Evolutionary conservation across 2,113 vertebrate species (phyloP).

Genomic region (Isichthys henryi): DNA sequence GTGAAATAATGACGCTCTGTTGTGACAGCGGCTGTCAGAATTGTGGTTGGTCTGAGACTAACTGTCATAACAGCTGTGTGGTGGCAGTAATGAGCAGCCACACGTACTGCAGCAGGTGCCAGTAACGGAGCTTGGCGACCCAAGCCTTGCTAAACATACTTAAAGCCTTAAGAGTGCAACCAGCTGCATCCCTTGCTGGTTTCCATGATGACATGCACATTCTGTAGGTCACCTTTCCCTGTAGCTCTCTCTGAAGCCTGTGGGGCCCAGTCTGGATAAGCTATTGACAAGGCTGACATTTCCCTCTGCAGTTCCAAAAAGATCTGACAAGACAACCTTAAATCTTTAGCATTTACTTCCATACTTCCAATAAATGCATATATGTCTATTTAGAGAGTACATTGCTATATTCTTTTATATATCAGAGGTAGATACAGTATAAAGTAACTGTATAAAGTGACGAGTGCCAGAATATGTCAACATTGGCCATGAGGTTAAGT

Average conservation of each 20-base stretch:
- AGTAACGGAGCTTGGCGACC: background rate
- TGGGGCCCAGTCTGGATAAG: constrained; percentile 47
- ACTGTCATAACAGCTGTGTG: background rate
- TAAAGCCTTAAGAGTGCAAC: constrained; percentile 16
- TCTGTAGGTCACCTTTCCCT: constrained; percentile 62
- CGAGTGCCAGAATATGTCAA: background rate
- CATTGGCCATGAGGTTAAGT: background rate
- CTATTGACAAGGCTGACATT: constrained; percentile 29
- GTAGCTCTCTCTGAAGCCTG: constrained; percentile 41
- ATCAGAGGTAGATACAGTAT: background rate
- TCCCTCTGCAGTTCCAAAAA: background rate
- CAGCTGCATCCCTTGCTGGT: constrained; percentile 26
- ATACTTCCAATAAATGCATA: background rate
- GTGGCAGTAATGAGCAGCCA: background rate
- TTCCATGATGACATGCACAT: constrained; percentile 53
- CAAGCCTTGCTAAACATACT: background rate
- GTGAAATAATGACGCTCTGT: background rate
- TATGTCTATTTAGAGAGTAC: background rate
- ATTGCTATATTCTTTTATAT: background rate
- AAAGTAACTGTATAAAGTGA: background rate
- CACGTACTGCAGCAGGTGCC: background rate
- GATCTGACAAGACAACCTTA: background rate
- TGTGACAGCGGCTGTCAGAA: constrained; percentile 12
- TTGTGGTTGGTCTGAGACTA: background rate
- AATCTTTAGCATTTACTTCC: background rate